A percentile compares a stretch with the other conserved stretches of the same genome.
Conservation (phyloP, 35 echinoderm and acorn worm genomes). For the Hemicentrotus pulcherrimus region DNA sequence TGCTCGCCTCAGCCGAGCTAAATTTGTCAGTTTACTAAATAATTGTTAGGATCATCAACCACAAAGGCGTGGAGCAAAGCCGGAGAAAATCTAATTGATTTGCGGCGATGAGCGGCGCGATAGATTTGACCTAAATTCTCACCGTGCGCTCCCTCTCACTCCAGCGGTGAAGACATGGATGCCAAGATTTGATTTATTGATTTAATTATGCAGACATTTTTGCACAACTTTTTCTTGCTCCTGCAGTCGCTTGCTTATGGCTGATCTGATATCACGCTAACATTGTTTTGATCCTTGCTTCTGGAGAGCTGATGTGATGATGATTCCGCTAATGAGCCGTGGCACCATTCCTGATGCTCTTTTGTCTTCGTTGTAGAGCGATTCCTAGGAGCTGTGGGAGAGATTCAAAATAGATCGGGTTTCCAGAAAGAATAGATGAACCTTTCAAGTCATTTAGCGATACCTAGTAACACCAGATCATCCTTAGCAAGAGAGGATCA, state of each 20-base stretch:
- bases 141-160: not conserved
- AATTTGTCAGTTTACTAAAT: conserved; percentile 32
- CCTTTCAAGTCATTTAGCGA: not conserved
- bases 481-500: not conserved
- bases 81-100: conserved; percentile 46
- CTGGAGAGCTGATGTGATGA: not conserved
- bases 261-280: not conserved
- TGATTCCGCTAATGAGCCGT: not conserved
- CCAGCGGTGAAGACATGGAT: not conserved
- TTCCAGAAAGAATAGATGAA: not conserved
- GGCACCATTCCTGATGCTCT: not conserved
- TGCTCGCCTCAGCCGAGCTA: not conserved
- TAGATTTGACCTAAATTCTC: conserved; percentile 39
- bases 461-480: not conserved
- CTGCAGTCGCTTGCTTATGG: not conserved
- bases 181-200: conserved; percentile 19
- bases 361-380: not conserved
- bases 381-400: not conserved
- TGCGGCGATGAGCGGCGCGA: conserved; percentile 6
- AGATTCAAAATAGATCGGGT: not conserved
- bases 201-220: conserved; percentile 46
- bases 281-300: conserved; percentile 15
- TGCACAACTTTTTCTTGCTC: not conserved
- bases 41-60: conserved; percentile 20
- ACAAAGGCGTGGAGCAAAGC: conserved; percentile 7